phyloP scores from a whole-genome alignment of 2,888 invertebrate species.

The Melitaea athalia region DNA sequence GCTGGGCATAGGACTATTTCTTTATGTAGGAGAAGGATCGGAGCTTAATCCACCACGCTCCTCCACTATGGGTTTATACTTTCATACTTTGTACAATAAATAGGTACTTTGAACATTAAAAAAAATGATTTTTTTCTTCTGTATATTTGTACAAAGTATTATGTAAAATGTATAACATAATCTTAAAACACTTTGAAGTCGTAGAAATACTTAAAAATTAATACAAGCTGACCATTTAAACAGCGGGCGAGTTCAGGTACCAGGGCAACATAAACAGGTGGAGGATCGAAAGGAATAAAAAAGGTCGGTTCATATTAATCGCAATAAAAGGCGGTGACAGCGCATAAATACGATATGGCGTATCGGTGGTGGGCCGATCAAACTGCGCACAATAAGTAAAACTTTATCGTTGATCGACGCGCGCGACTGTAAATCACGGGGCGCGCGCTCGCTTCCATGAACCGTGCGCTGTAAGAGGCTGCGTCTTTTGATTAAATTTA shows the following conservation, averaged over 20 bases:
- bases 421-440: slow-evolving; percentile 62
- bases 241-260: slow-evolving; percentile 10
- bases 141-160: too few species aligned
- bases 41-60: too few species aligned
- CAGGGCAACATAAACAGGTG: slow-evolving; percentile 43
- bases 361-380: slow-evolving; percentile 59
- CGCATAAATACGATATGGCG: slow-evolving; percentile 59
- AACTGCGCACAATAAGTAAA: slow-evolving; percentile 69
- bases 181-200: too few species aligned
- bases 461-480: slow-evolving; percentile 16
- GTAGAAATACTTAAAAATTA: not conserved
- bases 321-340: slow-evolving; percentile 65
- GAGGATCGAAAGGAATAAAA: slow-evolving; percentile 42
- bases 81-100: too few species aligned
- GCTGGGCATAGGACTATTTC: too few species aligned
- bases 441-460: slow-evolving; percentile 46
- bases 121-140: too few species aligned
- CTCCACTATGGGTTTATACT: too few species aligned
- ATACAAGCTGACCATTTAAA: not conserved
- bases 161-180: too few species aligned
- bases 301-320: slow-evolving; percentile 51
- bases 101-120: too few species aligned
- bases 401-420: slow-evolving; percentile 63
- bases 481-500: slow-evolving; percentile 2
- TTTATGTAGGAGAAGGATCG: too few species aligned